Base-by-base conservation (phyloP, 2,888 invertebrate genomes). In the Synergus japonicus region DNA sequence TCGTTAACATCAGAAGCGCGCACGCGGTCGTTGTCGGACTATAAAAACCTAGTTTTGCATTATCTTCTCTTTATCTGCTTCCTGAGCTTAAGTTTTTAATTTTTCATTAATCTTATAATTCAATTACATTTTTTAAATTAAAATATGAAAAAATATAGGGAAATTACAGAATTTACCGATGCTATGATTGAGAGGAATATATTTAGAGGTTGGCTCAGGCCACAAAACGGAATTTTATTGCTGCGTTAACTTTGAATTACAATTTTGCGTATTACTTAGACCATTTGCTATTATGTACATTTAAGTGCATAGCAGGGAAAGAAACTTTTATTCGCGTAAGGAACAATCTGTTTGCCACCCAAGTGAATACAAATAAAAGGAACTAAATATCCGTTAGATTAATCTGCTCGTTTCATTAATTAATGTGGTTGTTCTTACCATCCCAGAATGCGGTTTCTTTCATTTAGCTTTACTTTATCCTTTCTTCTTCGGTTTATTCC, bases 1-100 rank as follows among this genome's bases (percentile, higher is more conserved):
- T 81, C 78, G 77, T 81, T 78, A 81, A 79, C 78, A 79, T 81
- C 79, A 77, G 37, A 78, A 44, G 76, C 15, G 22, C 15, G 15
- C 43, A 18, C 66, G 78, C 22, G 22, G 22, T 22, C 22, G 46
- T 54, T 73, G 37, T 73, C 41, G 54, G 49, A 54, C 73, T 1
- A 29, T 29, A 73, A 54, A 54, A 73, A 73, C 54, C 22, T 15
- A 54, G 9, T n/a, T 46, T 22, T 44, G 66, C 67, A 43, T 67
- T 67, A 67, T 44, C 18, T 18, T 67, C 43, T 5, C 9, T 22
- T 29, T 37, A 69, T 9, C 67, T 43, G 41, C 44, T 44, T 66
- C 66, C 9, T 44, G 69, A 49, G 49, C 69, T 69, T 69, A 46
- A 46, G 4, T 46, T 12, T 46, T 29, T 29, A 29, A 29, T 29